These are phyloP conservation scores for Drosophila greeni DNA, from an alignment of 2,888 invertebrate genomes.

Conservation along the genomic window DNA sequence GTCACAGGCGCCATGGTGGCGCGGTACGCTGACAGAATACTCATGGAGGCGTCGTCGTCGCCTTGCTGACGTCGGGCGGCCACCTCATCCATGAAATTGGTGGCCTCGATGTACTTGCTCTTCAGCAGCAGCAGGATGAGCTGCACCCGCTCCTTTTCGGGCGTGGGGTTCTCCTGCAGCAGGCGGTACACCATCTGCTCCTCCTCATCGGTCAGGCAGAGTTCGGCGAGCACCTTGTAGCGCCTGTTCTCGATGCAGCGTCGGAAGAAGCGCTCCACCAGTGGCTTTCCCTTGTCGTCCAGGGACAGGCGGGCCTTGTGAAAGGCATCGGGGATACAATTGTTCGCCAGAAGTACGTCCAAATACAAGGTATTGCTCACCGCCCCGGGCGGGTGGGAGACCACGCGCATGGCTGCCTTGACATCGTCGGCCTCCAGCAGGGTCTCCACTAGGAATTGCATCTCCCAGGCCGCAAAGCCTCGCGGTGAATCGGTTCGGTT, in stretches of 20 bases:
- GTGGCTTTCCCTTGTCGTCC: constrained; percentile 62
- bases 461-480: constrained; percentile 73
- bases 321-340: constrained; percentile 77
- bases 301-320: constrained; percentile 74
- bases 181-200: constrained; percentile 73
- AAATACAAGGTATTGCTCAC: constrained; percentile 69
- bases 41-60: constrained; percentile 70
- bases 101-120: constrained; percentile 77
- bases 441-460: constrained; percentile 72
- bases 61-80: constrained; percentile 50
- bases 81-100: constrained; percentile 75
- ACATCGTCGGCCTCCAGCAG: constrained; percentile 67
- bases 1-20: constrained; percentile 77
- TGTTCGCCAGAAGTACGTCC: constrained; percentile 75
- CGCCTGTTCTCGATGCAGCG: constrained; percentile 68
- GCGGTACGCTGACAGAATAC: constrained; percentile 76
- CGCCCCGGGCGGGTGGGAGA: constrained; percentile 65
- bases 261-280: constrained; percentile 74
- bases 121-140: constrained; percentile 76
- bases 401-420: constrained; percentile 70
- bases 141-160: constrained; percentile 72
- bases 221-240: constrained; percentile 72
- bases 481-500: constrained; percentile 41
- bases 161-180: constrained; percentile 65
- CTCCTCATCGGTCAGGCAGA: constrained; percentile 74